Base-by-base conservation (phyloP, 2,888 invertebrate genomes). In the Beris chalybata region DNA sequence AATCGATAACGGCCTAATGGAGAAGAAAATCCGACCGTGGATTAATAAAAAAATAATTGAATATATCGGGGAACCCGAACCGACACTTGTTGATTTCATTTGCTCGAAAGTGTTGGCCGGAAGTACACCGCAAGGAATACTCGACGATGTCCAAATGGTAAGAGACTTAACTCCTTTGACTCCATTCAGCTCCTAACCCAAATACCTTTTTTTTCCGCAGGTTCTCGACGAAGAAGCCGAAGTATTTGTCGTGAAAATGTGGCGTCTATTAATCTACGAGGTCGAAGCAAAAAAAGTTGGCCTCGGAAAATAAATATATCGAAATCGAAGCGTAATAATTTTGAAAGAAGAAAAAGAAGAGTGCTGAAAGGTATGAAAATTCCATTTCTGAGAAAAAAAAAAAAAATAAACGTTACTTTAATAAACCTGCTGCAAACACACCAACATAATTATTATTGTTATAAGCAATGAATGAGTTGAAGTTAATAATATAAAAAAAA, bases 171-270 rank as follows among this genome's bases (percentile, higher is more conserved):
- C 2, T 22, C 22, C 2, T 22, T 22, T 1, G 22, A 22, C 3
- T 22, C 3, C 1, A 22, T 22, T 22, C 22, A 22, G 22, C 22
- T 22, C 38, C 2, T 9, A 38, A 38, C 1, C 38, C 1, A 38
- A 44, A 55, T 38, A 38, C 64, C 71, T 61, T 70, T 72, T 71
- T 71, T 70, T 81, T 79, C 4, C 22, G 22, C 80, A 97, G 97
- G 97, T 99, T 73, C 86, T 99, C 76, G 99, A 99, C 81, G 98
- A 99, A 80, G 99, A 99, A 82, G 99, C 99, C 4, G 98, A 99
- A 84, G 97, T 97, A 73, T 99, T 99, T 85, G 97, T 99, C 74
- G 97, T 99, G 71, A 99, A 99, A 87, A 96, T 99, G 97, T 99
- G 99, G 99, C 87, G 99, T 73, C 86, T 99, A 76, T 86, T 99